Base-by-base conservation (phyloP, 2,888 invertebrate genomes). In the Dynastes tityus region DNA sequence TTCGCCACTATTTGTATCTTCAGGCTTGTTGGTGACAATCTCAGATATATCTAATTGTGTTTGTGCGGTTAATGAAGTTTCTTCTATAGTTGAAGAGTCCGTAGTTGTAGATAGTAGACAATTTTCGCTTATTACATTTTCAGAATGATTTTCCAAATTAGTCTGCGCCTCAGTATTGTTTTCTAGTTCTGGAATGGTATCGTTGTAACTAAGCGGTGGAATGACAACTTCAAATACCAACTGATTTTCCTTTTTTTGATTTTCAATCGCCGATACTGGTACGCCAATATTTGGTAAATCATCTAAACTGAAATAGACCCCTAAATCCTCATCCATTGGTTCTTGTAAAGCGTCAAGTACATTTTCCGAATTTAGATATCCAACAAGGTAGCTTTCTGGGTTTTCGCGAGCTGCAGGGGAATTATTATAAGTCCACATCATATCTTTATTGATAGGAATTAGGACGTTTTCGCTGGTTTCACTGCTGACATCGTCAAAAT, bases 341-440 rank as follows among this genome's bases (percentile, higher is more conserved):
- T 75, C 80, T 27, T 70, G 49, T 22, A 78, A 45, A 9, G 45
- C 40, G 29, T 77, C 77, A 13, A 37, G 27, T 2, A 32, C 27
- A 58, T 75, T 75, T 61, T 49, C 51, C 45, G 67, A n/a, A 55
- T 78, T 78, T n/a, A 68, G n/a, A 27, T 67, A 75, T 27, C 61
- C 73, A 2, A 61, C 40, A 2, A 74, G 22, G 61, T 22, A 61
- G 9, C 45, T 45, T 11, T 45, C 73, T 1, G 45, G 9, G 61
- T 74, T 45, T n/a, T 61, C 40, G 16, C 37, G 22, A 13, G 22
- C 8, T 29, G 13, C 49, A 27, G 45, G 22, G 2, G 55, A 22
- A 45, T 74, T 74, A 4, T 63, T 61, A 5, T 27, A 63, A 4
- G 45, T n/a, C 73, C 73, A 74, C 29, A 29, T 2, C 40, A 22